Conservation (phyloP, 1,140 invertebrate species). For the Luehdorfia chinensis region DNA sequence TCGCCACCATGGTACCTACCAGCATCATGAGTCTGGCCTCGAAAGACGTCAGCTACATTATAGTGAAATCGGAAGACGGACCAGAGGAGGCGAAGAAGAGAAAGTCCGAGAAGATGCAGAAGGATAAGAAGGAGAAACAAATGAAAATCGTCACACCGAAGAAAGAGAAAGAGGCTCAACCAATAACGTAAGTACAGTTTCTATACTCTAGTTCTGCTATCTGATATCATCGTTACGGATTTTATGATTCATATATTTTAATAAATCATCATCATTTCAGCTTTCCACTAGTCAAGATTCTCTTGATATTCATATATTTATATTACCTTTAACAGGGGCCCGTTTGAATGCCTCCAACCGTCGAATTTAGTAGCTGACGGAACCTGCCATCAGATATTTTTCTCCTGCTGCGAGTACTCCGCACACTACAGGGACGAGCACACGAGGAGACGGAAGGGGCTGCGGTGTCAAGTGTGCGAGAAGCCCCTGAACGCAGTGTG, state of each 20-base stretch:
- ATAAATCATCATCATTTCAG: too few species aligned
- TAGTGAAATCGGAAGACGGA: constrained; percentile 33
- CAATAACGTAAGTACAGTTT: constrained; percentile 43
- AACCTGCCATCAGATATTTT: constrained; percentile 62
- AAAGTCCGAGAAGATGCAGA: constrained; percentile 18
- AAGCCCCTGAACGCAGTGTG: constrained; percentile 36
- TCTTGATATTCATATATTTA: too few species aligned
- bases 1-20: constrained; percentile 35
- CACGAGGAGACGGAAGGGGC: constrained; percentile 46
- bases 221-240: too few species aligned
- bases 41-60: constrained; percentile 55
- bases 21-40: constrained; percentile 39
- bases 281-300: too few species aligned
- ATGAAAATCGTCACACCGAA: constrained; percentile 12
- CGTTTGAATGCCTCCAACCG: constrained; percentile 62
- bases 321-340: too few species aligned
- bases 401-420: constrained; percentile 70
- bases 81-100: constrained; percentile 1
- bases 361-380: constrained; percentile 33
- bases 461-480: constrained; percentile 68
- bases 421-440: constrained; percentile 59
- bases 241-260: too few species aligned
- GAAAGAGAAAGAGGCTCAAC: constrained; percentile 34
- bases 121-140: constrained; percentile 12
- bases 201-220: too few species aligned